A percentile compares a stretch with the other conserved stretches of the same genome.
Evolutionary conservation across 2,888 invertebrate species (phyloP).

Genomic region (Podabrus alpinus): DNA sequence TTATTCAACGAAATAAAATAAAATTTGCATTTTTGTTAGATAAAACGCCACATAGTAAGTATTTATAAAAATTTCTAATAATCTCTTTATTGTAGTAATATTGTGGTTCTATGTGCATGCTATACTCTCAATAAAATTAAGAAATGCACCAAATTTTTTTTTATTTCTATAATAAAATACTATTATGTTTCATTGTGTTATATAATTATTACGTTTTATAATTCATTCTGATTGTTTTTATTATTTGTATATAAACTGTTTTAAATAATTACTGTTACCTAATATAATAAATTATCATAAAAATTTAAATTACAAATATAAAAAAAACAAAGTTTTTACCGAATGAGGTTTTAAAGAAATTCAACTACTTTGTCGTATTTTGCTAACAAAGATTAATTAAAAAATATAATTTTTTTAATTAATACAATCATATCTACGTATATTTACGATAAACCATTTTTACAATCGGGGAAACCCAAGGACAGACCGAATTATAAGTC

Average conservation of each 20-base stretch:
- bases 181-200: background rate
- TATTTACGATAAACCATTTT: too few relatives aligned
- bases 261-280: background rate
- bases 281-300: background rate
- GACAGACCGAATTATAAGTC: too few relatives aligned
- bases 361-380: background rate
- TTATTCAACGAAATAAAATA: background rate
- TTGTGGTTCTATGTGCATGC: background rate
- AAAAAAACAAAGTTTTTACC: background rate
- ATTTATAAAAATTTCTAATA: background rate
- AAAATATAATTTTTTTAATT: too few relatives aligned
- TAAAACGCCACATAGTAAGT: too few relatives aligned
- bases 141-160: background rate
- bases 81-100: background rate
- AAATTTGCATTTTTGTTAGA: background rate
- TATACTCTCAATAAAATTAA: background rate
- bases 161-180: background rate
- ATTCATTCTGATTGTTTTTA: background rate
- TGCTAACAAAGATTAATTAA: background rate
- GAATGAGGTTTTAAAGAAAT: background rate
- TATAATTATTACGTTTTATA: background rate
- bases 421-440: too few relatives aligned
- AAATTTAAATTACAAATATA: background rate
- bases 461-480: too few relatives aligned
- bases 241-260: background rate